phyloP scores from a whole-genome alignment of 2,113 vertebrate species.

The Saccopteryx bilineata region DNA sequence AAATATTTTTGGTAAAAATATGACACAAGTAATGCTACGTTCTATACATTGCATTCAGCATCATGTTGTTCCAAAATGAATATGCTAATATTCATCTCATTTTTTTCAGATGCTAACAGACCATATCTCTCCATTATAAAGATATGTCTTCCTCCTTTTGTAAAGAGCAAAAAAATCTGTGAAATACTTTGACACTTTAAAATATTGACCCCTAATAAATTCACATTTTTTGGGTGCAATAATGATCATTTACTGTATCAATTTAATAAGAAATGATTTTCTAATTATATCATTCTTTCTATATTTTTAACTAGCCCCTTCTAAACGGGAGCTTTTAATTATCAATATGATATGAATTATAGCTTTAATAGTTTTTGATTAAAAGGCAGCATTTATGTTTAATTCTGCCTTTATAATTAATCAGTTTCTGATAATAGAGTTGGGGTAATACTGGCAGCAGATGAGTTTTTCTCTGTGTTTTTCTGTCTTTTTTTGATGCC shows the following conservation, averaged over 20 bases:
- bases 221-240: background rate
- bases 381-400: background rate
- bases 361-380: background rate
- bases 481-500: background rate
- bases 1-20: background rate
- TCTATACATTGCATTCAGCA: background rate
- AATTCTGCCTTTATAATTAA: slow-evolving; percentile 33
- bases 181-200: background rate
- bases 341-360: background rate
- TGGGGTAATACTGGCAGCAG: background rate
- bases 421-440: background rate
- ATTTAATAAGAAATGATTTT: background rate
- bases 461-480: background rate
- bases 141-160: background rate
- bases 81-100: background rate
- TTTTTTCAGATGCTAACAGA: background rate
- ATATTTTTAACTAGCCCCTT: background rate
- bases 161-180: background rate
- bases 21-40: background rate
- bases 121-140: background rate
- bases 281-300: background rate
- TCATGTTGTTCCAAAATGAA: background rate
- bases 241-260: background rate
- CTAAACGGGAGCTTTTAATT: background rate
- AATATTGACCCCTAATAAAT: background rate